Evolutionary conservation across 2,888 invertebrate genomes (phyloP).

Genomic region (Mimas tiliae): DNA sequence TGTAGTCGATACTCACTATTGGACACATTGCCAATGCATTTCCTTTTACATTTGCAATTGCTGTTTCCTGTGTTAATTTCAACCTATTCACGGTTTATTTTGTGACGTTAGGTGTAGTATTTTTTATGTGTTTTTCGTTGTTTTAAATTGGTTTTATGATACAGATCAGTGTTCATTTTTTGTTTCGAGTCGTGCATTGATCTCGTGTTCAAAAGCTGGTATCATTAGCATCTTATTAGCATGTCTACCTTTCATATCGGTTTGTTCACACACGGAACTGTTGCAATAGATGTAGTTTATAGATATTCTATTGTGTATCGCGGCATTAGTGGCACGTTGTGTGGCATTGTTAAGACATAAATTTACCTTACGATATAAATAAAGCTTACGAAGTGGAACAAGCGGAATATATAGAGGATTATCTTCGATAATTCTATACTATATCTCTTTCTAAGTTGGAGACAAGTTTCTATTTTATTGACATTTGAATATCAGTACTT

Average conservation of each 20-base stretch:
- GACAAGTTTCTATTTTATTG: conserved; percentile 23
- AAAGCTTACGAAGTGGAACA: conserved; percentile 21
- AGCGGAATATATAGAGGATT: conserved; percentile 19
- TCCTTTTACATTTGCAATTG: conserved; percentile 65
- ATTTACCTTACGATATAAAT: conserved; percentile 27
- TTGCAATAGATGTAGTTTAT: conserved; percentile 32
- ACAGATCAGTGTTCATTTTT: conserved; percentile 32
- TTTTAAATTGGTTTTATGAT: conserved; percentile 35
- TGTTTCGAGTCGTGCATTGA: conserved; percentile 38
- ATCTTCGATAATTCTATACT: conserved; percentile 22
- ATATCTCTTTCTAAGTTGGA: conserved; percentile 11
- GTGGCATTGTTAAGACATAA: conserved; percentile 30
- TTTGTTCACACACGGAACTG: conserved; percentile 43
- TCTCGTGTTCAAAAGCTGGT: conserved; percentile 41
- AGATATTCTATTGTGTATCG: conserved; percentile 26
- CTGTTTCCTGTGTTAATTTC: conserved; percentile 60
- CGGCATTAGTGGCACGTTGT: conserved; percentile 27
- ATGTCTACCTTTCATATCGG: conserved; percentile 42
- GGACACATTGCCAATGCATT: conserved; percentile 64
- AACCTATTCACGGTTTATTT: conserved; percentile 14
- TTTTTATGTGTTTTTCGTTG: conserved; percentile 35
- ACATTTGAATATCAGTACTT: conserved; percentile 11
- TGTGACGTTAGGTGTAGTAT: conserved; percentile 10
- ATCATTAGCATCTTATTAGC: conserved; percentile 45
- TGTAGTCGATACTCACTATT: conserved; percentile 64